Evolutionary conservation across 2,113 vertebrate species (phyloP).

Genomic region (Antechinus flavipes): DNA sequence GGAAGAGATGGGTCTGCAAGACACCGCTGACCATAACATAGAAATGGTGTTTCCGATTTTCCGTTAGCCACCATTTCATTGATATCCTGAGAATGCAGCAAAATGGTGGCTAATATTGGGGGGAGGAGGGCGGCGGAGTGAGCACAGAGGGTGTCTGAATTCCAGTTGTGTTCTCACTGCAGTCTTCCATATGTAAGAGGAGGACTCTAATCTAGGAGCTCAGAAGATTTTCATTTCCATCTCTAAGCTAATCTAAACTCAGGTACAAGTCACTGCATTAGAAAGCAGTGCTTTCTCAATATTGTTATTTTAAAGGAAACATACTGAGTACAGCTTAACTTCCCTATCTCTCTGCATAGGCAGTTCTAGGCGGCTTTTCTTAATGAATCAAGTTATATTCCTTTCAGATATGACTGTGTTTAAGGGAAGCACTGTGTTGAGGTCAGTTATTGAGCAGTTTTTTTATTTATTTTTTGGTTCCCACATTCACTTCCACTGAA

Average conservation of each 20-base stretch:
- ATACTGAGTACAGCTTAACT: neutral
- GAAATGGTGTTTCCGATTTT: neutral
- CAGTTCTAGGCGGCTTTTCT: neutral
- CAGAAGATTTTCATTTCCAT: conserved; percentile 30
- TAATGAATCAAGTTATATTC: neutral
- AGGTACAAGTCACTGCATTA: neutral
- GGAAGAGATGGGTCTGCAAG: neutral
- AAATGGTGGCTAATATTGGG: conserved; percentile 10
- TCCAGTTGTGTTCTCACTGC: accelerated
- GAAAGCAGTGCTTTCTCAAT: neutral
- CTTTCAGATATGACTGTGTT: neutral
- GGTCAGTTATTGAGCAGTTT: neutral
- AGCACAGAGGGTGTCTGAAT: neutral
- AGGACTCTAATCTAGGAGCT: accelerated
- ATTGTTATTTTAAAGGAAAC: neutral
- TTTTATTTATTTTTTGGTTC: neutral
- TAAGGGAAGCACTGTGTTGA: neutral
- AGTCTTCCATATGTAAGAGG: neutral
- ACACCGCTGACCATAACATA: neutral
- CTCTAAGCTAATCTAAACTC: conserved; percentile 13
- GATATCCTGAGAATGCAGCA: neutral
- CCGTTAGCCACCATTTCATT: neutral
- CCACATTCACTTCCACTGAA: neutral
- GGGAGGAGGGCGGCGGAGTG: neutral
- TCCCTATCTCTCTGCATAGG: neutral